Conservation (phyloP, 2,797 vertebrate species). For the Bucorvus abyssinicus region DNA sequence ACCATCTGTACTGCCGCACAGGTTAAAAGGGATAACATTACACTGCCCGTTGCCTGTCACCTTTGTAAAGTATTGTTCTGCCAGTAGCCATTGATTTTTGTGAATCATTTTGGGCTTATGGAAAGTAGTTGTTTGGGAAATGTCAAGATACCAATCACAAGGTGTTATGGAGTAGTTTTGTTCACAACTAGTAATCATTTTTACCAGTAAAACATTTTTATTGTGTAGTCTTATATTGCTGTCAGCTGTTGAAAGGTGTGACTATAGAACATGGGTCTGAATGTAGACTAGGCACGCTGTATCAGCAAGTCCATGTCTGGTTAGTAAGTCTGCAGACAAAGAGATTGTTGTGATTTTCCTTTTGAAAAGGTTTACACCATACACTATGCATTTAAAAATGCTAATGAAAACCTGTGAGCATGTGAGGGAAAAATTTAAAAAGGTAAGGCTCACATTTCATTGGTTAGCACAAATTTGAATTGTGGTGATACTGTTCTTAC, state of each 20-base stretch:
- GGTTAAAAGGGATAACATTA: neutral
- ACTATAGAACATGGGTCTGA: neutral
- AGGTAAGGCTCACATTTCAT: neutral
- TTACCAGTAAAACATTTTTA: conserved; percentile 39
- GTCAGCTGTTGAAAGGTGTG: neutral
- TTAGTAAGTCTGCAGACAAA: neutral
- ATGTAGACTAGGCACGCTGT: rapidly evolving
- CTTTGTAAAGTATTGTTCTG: conserved; percentile 11
- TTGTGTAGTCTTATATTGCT: neutral
- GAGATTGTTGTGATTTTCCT: neutral
- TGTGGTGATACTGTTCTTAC: neutral
- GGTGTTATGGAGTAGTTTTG: conserved; percentile 31
- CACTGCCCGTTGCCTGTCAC: neutral
- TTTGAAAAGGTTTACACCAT: neutral
- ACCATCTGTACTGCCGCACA: neutral
- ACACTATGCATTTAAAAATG: neutral
- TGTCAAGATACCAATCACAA: conserved; percentile 49
- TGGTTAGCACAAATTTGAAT: neutral
- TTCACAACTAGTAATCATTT: conserved; percentile 47
- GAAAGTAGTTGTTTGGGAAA: conserved; percentile 43
- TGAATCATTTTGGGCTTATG: conserved; percentile 32
- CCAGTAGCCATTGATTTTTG: conserved; percentile 55
- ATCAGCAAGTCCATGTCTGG: neutral
- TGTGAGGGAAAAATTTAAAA: neutral
- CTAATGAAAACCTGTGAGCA: neutral